Evolutionary conservation across 2,797 vertebrate genomes (phyloP).

Genomic region (Danio aesculapii): DNA sequence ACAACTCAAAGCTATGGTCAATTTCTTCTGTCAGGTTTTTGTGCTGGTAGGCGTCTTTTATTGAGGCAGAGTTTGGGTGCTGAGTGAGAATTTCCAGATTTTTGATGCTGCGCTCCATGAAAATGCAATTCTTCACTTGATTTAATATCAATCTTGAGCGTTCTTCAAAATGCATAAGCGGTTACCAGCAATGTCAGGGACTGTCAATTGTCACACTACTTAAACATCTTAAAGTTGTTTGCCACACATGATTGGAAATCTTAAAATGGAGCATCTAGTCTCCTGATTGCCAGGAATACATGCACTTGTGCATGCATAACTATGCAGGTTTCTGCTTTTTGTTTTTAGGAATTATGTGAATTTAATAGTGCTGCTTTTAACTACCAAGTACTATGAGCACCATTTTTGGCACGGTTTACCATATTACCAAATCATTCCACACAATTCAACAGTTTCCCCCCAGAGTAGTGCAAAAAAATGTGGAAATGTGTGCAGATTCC

Average conservation of each 20-base stretch:
- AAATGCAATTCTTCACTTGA: slow-evolving; percentile 32
- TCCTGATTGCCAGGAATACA: background rate
- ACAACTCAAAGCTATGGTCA: slow-evolving; percentile 36
- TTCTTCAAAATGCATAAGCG: slow-evolving; percentile 4
- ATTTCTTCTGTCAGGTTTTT: slow-evolving; percentile 26
- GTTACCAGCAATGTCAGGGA: slow-evolving; percentile 10
- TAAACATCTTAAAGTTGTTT: background rate
- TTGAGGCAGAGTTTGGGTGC: slow-evolving; percentile 19
- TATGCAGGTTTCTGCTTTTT: background rate
- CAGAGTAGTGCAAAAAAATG: background rate
- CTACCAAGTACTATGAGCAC: background rate
- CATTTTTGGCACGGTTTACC: background rate
- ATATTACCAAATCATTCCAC: background rate
- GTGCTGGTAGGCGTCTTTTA: slow-evolving; percentile 20
- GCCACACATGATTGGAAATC: background rate
- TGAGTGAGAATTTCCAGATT: slow-evolving; percentile 24
- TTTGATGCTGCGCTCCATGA: slow-evolving; percentile 8
- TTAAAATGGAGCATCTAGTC: slow-evolving; percentile 16
- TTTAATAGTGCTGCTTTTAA: background rate
- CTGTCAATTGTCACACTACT: slow-evolving; percentile 13
- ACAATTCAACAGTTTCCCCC: background rate
- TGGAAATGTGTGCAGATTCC: background rate
- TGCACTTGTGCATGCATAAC: background rate
- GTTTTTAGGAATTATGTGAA: background rate
- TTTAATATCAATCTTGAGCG: slow-evolving; percentile 23